These are phyloP conservation scores for Nothura maculosa DNA, from an alignment of 2,797 vertebrate species.

Conservation along the genomic window DNA sequence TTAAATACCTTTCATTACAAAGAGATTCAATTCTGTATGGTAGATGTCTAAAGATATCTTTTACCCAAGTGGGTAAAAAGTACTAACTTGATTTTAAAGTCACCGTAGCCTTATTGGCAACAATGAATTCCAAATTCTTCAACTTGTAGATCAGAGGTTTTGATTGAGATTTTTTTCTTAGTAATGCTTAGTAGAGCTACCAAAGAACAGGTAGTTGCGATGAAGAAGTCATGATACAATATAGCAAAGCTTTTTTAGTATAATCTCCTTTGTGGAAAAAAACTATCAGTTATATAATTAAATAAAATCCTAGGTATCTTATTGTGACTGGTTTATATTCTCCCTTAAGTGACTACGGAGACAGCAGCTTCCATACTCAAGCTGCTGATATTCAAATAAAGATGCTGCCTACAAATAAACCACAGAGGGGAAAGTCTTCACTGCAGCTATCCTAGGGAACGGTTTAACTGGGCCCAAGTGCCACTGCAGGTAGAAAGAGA, in stretches of 20 bases:
- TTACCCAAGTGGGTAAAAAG: neutral
- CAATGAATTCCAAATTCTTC: neutral
- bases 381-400: neutral
- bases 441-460: neutral
- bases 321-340: neutral
- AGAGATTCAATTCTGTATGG: neutral
- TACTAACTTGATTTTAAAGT: neutral
- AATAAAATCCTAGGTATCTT: neutral
- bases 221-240: neutral
- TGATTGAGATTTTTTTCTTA: neutral
- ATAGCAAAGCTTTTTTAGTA: neutral
- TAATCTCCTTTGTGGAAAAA: neutral
- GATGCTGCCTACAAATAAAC: neutral
- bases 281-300: neutral
- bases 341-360: neutral
- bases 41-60: neutral
- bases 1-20: neutral
- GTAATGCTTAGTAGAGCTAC: neutral
- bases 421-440: rapidly evolving
- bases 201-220: neutral
- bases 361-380: neutral
- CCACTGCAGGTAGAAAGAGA: neutral
- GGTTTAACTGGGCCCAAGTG: neutral
- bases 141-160: neutral
- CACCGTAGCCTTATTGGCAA: neutral